Conservation (phyloP, 2,113 vertebrate genomes). For the Aphelocoma coerulescens region DNA sequence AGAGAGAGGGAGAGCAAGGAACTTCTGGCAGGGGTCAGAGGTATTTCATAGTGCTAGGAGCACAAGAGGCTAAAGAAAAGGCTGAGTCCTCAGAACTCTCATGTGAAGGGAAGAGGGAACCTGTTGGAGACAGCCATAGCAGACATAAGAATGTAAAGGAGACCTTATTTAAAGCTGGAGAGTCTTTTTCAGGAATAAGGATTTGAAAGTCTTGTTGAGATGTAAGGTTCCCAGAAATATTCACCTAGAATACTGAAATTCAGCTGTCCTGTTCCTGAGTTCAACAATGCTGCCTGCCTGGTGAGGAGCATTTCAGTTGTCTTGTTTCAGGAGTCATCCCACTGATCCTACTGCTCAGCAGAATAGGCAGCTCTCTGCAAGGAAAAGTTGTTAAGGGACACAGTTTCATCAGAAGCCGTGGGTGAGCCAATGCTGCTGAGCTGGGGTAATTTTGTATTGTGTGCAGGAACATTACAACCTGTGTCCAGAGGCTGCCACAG, state of each 20-base stretch:
- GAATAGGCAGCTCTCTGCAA: neutral
- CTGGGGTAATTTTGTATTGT: slow-evolving; percentile 25
- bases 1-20: neutral
- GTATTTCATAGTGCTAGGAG: neutral
- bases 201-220: neutral
- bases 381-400: neutral
- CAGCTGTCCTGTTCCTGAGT: neutral
- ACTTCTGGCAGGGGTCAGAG: neutral
- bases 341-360: neutral
- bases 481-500: slow-evolving; percentile 42
- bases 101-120: neutral
- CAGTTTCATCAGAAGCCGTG: neutral
- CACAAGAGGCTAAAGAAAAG: neutral
- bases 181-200: neutral
- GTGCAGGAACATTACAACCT: slow-evolving; percentile 9
- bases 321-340: neutral
- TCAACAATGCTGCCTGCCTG: neutral
- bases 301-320: neutral
- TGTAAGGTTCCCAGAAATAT: neutral
- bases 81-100: neutral
- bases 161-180: neutral
- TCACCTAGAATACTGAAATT: neutral
- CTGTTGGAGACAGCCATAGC: neutral
- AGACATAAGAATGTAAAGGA: neutral
- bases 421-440: neutral